Percentiles rank a stretch among this genome's conserved stretches.
Evolutionary conservation across 2,797 vertebrate species (phyloP).

Genomic region (Eupleurogrammus muticus): DNA sequence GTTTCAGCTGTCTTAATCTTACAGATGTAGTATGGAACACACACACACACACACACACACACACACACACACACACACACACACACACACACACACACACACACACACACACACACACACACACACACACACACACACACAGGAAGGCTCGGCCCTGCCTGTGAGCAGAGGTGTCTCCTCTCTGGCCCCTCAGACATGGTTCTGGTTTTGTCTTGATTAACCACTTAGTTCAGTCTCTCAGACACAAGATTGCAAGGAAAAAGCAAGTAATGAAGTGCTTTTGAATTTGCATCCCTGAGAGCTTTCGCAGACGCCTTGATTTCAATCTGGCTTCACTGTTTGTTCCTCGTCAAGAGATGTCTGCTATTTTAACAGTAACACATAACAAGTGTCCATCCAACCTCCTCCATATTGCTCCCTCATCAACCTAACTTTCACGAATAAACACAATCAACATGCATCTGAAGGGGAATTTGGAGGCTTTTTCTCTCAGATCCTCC

Average conservation of each 20-base stretch:
- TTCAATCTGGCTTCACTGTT: slow-evolving; percentile 74
- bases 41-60: background rate
- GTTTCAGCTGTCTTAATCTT: background rate
- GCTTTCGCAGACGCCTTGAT: slow-evolving; percentile 76
- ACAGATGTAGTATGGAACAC: slow-evolving; percentile 1
- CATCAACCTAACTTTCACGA: slow-evolving; percentile 79
- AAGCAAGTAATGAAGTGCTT: slow-evolving; percentile 84
- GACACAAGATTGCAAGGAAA: slow-evolving; percentile 80
- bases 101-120: too few species aligned
- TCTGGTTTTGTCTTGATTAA: slow-evolving; percentile 80
- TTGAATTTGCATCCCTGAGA: slow-evolving; percentile 79
- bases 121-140: slow-evolving; percentile 6
- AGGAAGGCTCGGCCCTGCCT: slow-evolving; percentile 38
- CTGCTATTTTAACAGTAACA: slow-evolving; percentile 77
- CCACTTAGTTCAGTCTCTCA: slow-evolving; percentile 82
- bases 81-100: too few species aligned
- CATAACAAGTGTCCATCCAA: slow-evolving; percentile 79
- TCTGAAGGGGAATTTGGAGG: slow-evolving; percentile 72
- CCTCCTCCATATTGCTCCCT: slow-evolving; percentile 81
- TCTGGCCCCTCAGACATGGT: slow-evolving; percentile 66
- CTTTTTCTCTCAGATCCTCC: slow-evolving; percentile 68
- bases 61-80: too few species aligned
- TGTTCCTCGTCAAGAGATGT: slow-evolving; percentile 74
- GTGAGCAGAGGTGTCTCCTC: slow-evolving; percentile 58
- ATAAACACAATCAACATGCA: slow-evolving; percentile 82